A percentile compares a stretch with the other conserved stretches of the same genome.
Evolutionary conservation across 2,888 invertebrate genomes (phyloP).

Genomic region (Caenorhabditis afra): DNA sequence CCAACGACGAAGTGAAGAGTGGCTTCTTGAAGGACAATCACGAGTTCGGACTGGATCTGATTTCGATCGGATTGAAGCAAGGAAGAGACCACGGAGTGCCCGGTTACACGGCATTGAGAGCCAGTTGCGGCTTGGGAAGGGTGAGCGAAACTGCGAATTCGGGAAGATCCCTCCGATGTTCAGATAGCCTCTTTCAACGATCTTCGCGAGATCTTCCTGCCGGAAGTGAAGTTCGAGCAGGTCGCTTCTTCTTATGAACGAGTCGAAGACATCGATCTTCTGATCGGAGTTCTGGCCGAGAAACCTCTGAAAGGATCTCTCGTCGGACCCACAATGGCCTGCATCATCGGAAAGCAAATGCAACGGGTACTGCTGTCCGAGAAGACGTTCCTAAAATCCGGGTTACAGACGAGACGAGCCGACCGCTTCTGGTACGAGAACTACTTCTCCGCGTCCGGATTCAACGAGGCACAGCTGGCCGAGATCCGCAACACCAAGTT

Average conservation of each 20-base stretch:
- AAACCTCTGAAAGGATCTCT: conserved; percentile 76
- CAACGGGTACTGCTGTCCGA: conserved; percentile 70
- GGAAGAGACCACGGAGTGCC: conserved; percentile 80
- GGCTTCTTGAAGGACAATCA: conserved; percentile 66
- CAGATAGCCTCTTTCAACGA: conserved; percentile 71
- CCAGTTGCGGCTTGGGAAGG: conserved; percentile 77
- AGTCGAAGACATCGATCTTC: conserved; percentile 80
- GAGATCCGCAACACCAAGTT: conserved; percentile 71
- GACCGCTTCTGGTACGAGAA: conserved; percentile 81
- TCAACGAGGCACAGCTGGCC: conserved; percentile 71
- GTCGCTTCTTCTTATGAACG: conserved; percentile 65
- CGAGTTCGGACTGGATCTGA: conserved; percentile 77
- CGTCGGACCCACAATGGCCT: conserved; percentile 80
- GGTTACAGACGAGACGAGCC: conserved; percentile 68
- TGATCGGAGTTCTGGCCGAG: conserved; percentile 79
- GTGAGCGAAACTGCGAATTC: conserved; percentile 33
- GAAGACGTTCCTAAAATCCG: neutral
- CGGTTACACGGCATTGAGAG: conserved; percentile 74
- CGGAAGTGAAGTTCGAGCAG: conserved; percentile 68
- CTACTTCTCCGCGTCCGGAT: conserved; percentile 76
- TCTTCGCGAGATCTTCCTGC: conserved; percentile 68
- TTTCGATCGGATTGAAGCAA: conserved; percentile 77
- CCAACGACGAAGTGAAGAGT: conserved; percentile 70
- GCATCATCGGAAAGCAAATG: conserved; percentile 79
- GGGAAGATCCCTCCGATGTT: neutral